Percentiles rank a stretch among this genome's conserved stretches.
Evolutionary conservation across 2,797 vertebrate species (phyloP).

Genomic region (Girardinus metallicus): DNA sequence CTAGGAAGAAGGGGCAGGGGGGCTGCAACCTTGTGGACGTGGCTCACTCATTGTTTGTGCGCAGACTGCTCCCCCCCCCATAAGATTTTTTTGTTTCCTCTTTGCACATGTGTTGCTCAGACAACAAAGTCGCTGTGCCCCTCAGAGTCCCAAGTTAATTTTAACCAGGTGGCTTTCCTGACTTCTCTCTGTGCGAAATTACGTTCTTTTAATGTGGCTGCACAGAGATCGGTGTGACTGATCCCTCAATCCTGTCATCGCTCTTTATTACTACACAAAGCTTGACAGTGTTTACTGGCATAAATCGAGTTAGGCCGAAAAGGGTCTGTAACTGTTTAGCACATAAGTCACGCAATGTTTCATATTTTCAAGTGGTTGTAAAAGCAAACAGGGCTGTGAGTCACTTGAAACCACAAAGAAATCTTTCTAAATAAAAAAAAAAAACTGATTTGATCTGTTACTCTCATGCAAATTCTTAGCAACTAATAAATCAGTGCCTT

Average conservation of each 20-base stretch:
- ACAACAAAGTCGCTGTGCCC: slow-evolving; percentile 45
- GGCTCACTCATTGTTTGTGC: slow-evolving; percentile 54
- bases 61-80: slow-evolving; percentile 17
- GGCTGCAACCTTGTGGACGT: slow-evolving; percentile 32
- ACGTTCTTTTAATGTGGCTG: slow-evolving; percentile 22
- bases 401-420: slow-evolving; percentile 7
- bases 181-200: slow-evolving; percentile 32
- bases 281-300: slow-evolving; percentile 30
- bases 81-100: slow-evolving; percentile 38
- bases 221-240: slow-evolving; percentile 33
- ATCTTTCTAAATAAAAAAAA: background rate
- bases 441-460: background rate
- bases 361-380: slow-evolving; percentile 15
- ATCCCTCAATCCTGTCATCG: slow-evolving; percentile 26
- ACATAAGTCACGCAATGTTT: slow-evolving; percentile 21
- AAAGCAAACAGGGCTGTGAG: slow-evolving; percentile 19
- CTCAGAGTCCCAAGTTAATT: slow-evolving; percentile 53
- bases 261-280: slow-evolving; percentile 36
- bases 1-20: slow-evolving; percentile 34
- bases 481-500: background rate
- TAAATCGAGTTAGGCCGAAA: slow-evolving; percentile 35
- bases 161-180: slow-evolving; percentile 56
- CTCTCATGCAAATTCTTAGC: background rate
- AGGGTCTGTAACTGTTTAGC: slow-evolving; percentile 7
- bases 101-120: slow-evolving; percentile 47